Evolutionary conservation across 2,797 vertebrate species (phyloP).

Genomic region (Pogonophryne albipinna): DNA sequence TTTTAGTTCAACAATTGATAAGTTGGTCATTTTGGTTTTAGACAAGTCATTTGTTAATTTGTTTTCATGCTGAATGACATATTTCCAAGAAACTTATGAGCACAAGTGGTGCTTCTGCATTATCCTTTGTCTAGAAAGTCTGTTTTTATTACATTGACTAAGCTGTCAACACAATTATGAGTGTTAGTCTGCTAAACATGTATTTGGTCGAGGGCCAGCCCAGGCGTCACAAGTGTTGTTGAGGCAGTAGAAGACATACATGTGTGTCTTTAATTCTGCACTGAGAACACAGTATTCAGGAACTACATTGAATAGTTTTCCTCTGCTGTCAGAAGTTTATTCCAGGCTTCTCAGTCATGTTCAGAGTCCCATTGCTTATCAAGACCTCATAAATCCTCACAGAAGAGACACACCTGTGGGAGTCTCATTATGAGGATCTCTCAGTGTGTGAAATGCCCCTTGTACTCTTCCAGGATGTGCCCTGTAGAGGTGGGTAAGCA

Average conservation of each 20-base stretch:
- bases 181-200: too few species aligned
- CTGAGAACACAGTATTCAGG: not conserved
- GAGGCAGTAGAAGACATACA: not conserved
- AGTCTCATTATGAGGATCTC: not conserved
- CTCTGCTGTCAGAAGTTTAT: not conserved
- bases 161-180: too few species aligned
- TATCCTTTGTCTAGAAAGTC: too few species aligned
- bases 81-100: too few species aligned
- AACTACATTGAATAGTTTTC: not conserved
- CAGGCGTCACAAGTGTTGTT: not conserved
- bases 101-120: too few species aligned
- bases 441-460: constrained; percentile 15
- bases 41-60: too few species aligned
- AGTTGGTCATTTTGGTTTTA: too few species aligned
- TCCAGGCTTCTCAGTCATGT: not conserved
- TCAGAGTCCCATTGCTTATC: constrained; percentile 62
- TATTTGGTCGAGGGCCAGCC: too few species aligned
- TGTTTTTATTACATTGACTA: too few species aligned
- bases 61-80: too few species aligned
- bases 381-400: constrained; percentile 31
- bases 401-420: constrained; percentile 44
- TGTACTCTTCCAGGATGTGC: constrained; percentile 28
- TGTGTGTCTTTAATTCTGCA: not conserved
- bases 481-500: not conserved
- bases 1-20: too few species aligned